Conservation (phyloP, 2,113 vertebrate genomes). For the Okapia johnstoni region DNA sequence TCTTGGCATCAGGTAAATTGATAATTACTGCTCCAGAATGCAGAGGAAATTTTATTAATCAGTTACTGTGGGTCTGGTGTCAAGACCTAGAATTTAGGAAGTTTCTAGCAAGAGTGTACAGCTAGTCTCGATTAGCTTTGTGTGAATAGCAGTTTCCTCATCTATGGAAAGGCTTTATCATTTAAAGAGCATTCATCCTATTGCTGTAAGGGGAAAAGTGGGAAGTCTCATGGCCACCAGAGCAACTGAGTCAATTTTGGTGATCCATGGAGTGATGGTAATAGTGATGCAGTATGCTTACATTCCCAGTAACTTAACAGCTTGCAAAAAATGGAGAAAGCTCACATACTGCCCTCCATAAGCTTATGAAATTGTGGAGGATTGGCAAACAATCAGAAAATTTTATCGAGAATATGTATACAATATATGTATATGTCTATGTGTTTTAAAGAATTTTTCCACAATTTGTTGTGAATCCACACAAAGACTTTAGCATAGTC, state of each 20-base stretch:
- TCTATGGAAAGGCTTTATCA: not conserved
- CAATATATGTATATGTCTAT: not conserved
- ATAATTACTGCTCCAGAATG: not conserved
- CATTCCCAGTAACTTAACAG: not conserved
- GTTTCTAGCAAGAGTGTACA: not conserved
- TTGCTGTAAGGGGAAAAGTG: not conserved
- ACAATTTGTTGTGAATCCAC: not conserved
- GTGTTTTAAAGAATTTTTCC: not conserved
- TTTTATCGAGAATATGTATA: not conserved
- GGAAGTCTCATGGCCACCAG: too few species aligned
- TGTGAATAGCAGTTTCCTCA: not conserved
- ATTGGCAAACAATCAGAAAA: not conserved
- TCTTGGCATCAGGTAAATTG: not conserved
- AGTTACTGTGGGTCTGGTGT: not conserved
- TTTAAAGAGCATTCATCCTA: not conserved
- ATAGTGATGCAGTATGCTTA: not conserved
- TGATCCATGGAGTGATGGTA: not conserved
- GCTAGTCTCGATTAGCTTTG: not conserved
- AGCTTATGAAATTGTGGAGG: not conserved
- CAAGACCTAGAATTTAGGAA: not conserved
- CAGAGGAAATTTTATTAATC: not conserved
- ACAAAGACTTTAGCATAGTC: not conserved
- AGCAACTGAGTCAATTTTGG: not conserved
- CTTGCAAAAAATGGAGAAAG: not conserved
- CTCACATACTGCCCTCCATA: not conserved